Evolutionary conservation across 2,797 vertebrate genomes (phyloP).

Genomic region (Myotis planiceps): DNA sequence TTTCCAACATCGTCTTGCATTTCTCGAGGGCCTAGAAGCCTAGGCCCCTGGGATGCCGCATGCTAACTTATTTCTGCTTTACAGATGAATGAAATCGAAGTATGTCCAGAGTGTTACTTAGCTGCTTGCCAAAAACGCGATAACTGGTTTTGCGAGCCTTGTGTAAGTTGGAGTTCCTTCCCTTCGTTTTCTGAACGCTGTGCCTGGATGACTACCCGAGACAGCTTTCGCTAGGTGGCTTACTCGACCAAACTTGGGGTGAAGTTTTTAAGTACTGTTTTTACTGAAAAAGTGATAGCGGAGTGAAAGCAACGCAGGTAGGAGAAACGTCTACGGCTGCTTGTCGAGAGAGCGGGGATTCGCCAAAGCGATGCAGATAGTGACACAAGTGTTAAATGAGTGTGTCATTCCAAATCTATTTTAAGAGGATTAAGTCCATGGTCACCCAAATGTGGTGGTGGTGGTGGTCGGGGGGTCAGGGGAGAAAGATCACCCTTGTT

Average conservation of each 20-base stretch:
- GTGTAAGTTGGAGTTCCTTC: conserved; percentile 90
- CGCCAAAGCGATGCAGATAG: rapidly evolving
- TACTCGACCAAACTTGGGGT: not conserved
- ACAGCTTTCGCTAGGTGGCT: not conserved
- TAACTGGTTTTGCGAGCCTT: conserved; percentile 99
- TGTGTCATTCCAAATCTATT: not conserved
- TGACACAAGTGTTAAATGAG: no score
- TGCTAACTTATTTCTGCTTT: conserved; percentile 78
- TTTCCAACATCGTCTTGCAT: not conserved
- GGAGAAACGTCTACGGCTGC: not conserved
- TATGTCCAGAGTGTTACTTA: conserved; percentile 99
- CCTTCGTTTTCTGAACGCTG: not conserved
- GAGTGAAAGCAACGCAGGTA: not conserved
- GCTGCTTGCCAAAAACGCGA: conserved; percentile 99
- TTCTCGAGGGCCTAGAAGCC: not conserved
- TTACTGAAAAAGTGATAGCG: not conserved
- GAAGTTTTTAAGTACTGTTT: not conserved
- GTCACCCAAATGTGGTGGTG: not conserved
- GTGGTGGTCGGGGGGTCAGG: no score
- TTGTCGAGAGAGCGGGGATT: not conserved
- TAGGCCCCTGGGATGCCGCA: not conserved
- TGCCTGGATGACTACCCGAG: not conserved
- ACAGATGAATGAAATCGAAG: conserved; percentile 99
- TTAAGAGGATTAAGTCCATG: not conserved
- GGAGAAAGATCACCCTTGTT: not conserved